Evolutionary conservation across 2,113 vertebrate genomes (phyloP).

Genomic region (Barbus barbus): DNA sequence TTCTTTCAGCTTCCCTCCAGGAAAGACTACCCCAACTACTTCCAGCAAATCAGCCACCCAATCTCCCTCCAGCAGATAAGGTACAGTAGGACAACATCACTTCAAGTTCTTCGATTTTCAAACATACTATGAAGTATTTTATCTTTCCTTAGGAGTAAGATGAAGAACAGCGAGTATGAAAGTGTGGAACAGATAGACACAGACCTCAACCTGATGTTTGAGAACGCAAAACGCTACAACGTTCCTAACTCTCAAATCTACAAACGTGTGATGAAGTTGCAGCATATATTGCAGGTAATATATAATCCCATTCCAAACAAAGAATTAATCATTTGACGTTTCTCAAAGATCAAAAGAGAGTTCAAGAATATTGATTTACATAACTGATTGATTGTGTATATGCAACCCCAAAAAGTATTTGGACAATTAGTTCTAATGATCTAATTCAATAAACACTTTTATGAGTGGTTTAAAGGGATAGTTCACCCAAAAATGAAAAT

Average conservation of each 20-base stretch:
- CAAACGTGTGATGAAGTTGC: constrained; percentile 93
- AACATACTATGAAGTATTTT: not conserved
- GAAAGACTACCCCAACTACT: constrained; percentile 98
- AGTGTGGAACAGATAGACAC: constrained; percentile 90
- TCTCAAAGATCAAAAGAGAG: no score
- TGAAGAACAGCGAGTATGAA: constrained; percentile 96
- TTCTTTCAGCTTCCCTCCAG: constrained; percentile 96
- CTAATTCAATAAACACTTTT: no score
- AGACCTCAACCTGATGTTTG: constrained; percentile 95
- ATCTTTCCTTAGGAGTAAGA: constrained; percentile 82
- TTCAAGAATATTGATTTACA: no score
- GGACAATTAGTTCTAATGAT: no score
- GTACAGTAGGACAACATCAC: constrained; percentile 62
- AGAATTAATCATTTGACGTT: no score
- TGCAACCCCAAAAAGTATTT: no score
- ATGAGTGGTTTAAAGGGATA: no score
- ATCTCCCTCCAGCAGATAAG: constrained; percentile 93
- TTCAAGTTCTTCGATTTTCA: not conserved
- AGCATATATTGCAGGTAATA: constrained; percentile 94
- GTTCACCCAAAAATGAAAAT: no score
- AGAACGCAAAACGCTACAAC: constrained; percentile 97
- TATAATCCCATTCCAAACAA: not conserved
- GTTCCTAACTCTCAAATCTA: constrained; percentile 96
- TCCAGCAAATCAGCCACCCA: constrained; percentile 92
- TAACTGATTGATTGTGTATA: no score